These are phyloP conservation scores for Phylloscopus collybita DNA, from an alignment of 2,797 vertebrate species.

Conservation along the genomic window DNA sequence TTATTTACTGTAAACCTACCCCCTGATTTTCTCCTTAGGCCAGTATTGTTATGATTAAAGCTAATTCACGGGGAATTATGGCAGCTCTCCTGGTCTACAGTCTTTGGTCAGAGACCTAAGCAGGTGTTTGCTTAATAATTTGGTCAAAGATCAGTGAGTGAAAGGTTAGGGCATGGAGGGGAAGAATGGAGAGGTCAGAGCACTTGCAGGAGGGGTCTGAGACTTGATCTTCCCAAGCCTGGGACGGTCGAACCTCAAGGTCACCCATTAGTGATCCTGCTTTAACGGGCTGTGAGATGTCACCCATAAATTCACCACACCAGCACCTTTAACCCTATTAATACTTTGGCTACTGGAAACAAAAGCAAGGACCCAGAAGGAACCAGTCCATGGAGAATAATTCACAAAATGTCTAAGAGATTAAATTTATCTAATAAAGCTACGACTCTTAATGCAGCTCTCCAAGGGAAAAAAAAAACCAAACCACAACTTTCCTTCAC, in stretches of 20 bases:
- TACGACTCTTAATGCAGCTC: background rate
- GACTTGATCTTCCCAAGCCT: constrained; percentile 93
- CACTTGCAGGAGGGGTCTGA: constrained; percentile 87
- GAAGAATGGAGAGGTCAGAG: constrained; percentile 89
- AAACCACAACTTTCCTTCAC: background rate
- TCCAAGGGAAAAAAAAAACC: background rate
- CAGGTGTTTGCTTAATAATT: constrained; percentile 99
- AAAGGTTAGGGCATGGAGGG: constrained; percentile 92
- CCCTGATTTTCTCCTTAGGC: constrained; percentile 83
- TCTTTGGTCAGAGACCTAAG: constrained; percentile 87
- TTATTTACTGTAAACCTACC: constrained; percentile 76
- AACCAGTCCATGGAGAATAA: constrained; percentile 71
- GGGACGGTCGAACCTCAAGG: constrained; percentile 93
- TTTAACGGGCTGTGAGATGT: constrained; percentile 84
- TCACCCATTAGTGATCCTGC: constrained; percentile 99
- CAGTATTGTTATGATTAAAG: constrained; percentile 80
- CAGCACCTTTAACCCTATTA: constrained; percentile 98
- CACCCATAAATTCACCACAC: constrained; percentile 91
- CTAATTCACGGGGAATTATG: constrained; percentile 89
- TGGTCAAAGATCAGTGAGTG: constrained; percentile 98
- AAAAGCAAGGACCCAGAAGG: constrained; percentile 80
- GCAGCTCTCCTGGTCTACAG: constrained; percentile 76
- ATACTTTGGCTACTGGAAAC: constrained; percentile 85
- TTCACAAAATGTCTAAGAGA: constrained; percentile 63
- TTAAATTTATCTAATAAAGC: constrained; percentile 61